Evolutionary conservation across 53 echinoderm and acorn worm genomes (phyloP).

Genomic region (Hippasteria phrygiana): DNA sequence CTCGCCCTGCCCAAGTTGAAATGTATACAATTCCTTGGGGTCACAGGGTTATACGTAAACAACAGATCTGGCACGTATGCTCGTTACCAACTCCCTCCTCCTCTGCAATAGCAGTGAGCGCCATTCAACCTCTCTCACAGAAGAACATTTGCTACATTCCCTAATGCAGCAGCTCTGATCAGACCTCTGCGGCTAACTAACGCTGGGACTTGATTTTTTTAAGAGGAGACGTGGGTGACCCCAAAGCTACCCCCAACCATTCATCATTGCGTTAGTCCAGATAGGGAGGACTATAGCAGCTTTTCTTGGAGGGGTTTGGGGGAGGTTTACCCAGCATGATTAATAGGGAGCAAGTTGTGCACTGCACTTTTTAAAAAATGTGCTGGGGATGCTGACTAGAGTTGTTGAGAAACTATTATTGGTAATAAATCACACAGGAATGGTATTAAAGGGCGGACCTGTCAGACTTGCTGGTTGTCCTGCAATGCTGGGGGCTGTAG

Average conservation of each 20-base stretch:
- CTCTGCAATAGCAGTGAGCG: not conserved
- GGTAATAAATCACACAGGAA: conserved; percentile 52
- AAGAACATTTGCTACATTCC: not conserved
- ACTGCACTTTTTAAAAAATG: conserved; percentile 63
- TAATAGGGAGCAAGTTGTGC: conserved; percentile 44
- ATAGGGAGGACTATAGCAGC: not conserved
- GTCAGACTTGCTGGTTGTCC: not conserved
- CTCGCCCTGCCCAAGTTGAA: conserved; percentile 20
- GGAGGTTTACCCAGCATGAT: conserved; percentile 20
- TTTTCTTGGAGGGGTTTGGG: conserved; percentile 17
- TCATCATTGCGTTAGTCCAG: conserved; percentile 23
- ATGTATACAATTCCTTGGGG: conserved; percentile 26
- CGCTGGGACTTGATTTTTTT: not conserved
- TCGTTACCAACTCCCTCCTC: not conserved
- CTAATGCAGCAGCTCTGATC: not conserved
- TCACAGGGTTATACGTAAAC: conserved; percentile 24
- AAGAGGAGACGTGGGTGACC: conserved; percentile 27
- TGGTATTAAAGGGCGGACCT: conserved; percentile 12
- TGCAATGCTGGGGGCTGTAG: not conserved
- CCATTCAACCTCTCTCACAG: not conserved
- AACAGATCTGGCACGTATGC: conserved; percentile 24
- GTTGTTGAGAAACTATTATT: conserved; percentile 65
- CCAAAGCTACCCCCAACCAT: conserved; percentile 19
- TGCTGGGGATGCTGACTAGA: conserved; percentile 35
- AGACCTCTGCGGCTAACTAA: not conserved